Conservation (phyloP, 2,113 vertebrate genomes). For the Ploceus nigricollis region DNA sequence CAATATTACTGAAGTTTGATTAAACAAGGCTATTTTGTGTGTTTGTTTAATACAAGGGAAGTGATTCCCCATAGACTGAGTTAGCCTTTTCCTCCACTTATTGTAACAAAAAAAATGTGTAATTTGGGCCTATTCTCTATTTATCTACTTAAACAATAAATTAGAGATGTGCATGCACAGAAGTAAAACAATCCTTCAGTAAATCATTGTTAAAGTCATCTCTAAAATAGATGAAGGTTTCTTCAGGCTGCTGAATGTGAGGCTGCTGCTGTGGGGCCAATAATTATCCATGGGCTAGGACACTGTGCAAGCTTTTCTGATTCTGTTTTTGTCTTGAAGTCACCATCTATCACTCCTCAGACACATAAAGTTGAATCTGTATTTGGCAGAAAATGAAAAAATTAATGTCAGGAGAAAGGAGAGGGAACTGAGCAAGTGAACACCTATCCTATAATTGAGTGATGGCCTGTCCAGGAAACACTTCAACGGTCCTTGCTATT, state of each 20-base stretch:
- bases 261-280: neutral
- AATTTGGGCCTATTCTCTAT: neutral
- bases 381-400: neutral
- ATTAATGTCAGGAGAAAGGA: neutral
- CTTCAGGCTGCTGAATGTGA: neutral
- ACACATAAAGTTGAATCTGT: neutral
- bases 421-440: neutral
- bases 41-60: neutral
- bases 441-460: neutral
- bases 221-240: neutral
- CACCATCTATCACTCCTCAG: neutral
- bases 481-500: neutral
- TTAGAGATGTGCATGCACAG: neutral
- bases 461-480: neutral
- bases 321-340: neutral
- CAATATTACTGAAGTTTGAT: neutral
- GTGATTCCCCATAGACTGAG: neutral
- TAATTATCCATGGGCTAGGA: neutral
- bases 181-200: neutral
- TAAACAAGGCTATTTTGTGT: neutral
- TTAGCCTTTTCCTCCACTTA: neutral
- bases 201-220: neutral
- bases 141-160: neutral
- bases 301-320: neutral
- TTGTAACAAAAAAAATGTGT: neutral